Base-by-base conservation (phyloP, 2,113 vertebrate genomes). In the Tychaedon coryphoeus region DNA sequence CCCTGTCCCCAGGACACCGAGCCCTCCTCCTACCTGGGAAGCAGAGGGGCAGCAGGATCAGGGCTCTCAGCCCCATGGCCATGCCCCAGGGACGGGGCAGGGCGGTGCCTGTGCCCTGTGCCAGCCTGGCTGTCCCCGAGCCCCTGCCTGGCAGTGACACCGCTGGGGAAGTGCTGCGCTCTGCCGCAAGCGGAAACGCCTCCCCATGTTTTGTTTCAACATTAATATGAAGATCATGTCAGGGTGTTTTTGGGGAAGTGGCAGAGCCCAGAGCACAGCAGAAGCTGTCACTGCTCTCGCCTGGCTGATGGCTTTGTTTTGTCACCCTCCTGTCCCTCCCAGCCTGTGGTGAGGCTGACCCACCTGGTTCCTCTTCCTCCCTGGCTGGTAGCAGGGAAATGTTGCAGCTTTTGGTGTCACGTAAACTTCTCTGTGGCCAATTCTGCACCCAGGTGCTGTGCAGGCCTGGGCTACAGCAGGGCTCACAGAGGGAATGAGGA, bases 1-100 rank as follows among this genome's bases (percentile, higher is more conserved):
- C 26, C 48, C 75, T 1, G 0, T 8, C 24, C 48, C 75, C 31
- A 3, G 43, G 38, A 38, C 9, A 4, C 73, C 14, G 12, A 60
- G 76, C 51, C 72, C 42, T 69, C 22, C 58, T 90, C 96, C 70
- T 95, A 97, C 96, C 96, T 91, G 95, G 65, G 65, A 90, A 86
- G 80, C 61, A 95, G 92, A 97, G 88, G 0, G 1, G 76, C 83
- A 95, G 88, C 43, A 95, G 86, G 9, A 95, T 12, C 7, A 96
- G 56, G 26, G 60, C 61, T 74, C 64, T 60, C 47, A 91, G 89
- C 89, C 78, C 89, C 94, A 84, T 71, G 88, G 75, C 64, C 4
- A 0, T 31, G 16, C 72, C 42, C 36, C 64, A 4, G 34, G 64
- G 42, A 25, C 70, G 54, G 72, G 75, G 60, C 92, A 95, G 5